phyloP scores from a whole-genome alignment of 2,113 vertebrate genomes.

The Sclerurus mexicanus region DNA sequence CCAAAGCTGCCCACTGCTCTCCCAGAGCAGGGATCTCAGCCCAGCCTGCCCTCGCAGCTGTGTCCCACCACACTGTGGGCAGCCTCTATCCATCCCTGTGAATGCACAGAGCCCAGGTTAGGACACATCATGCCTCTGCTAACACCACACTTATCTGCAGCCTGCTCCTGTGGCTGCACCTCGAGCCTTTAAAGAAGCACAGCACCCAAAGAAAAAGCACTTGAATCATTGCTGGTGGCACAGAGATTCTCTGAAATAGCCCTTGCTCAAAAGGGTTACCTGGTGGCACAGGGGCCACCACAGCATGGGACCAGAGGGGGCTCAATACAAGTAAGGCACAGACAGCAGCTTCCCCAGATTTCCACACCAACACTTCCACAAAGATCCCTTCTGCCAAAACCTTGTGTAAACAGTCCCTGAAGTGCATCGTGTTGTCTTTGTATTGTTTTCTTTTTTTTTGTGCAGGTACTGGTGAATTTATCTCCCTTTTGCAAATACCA shows the following conservation, averaged over 20 bases:
- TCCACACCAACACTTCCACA: background rate
- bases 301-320: background rate
- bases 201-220: background rate
- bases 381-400: background rate
- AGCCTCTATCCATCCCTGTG: background rate
- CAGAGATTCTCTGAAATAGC: background rate
- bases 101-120: fast-evolving
- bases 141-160: background rate
- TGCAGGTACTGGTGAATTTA: background rate
- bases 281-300: background rate
- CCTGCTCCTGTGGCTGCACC: background rate
- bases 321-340: background rate
- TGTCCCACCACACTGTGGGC: background rate
- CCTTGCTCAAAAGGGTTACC: background rate
- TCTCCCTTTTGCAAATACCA: background rate
- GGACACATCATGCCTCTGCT: background rate
- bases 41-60: background rate
- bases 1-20: background rate
- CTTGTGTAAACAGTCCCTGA: background rate
- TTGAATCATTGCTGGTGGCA: background rate
- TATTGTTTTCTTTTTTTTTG: background rate
- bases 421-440: fast-evolving
- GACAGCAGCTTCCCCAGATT: background rate
- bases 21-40: background rate
- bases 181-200: background rate